Percentiles rank a stretch among this genome's conserved stretches.
phyloP scores from a whole-genome alignment of 2,797 vertebrate genomes.

The Craterocephalus amniculus region DNA sequence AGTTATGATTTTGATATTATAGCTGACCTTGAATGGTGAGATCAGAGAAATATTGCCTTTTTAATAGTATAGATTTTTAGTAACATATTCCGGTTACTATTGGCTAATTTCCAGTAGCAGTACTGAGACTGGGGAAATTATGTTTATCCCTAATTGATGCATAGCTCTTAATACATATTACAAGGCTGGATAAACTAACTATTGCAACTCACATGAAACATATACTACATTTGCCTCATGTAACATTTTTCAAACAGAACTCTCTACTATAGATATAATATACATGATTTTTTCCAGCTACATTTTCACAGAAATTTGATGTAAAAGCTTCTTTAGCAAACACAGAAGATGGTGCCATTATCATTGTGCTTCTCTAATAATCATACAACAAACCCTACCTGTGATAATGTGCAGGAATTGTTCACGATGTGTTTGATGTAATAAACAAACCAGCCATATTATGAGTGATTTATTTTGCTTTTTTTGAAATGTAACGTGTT shows the following conservation, averaged over 20 bases:
- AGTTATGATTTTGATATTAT: conserved; percentile 11
- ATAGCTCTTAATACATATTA: neutral
- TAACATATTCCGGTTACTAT: too few species aligned
- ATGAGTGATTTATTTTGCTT: neutral
- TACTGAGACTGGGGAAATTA: too few species aligned
- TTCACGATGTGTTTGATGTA: neutral
- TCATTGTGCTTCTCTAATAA: neutral
- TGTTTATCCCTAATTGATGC: too few species aligned
- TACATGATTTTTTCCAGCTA: neutral
- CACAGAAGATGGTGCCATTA: neutral
- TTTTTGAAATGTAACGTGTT: neutral
- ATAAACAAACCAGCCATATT: neutral
- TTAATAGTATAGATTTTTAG: neutral
- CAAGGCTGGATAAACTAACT: neutral
- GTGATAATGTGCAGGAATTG: neutral
- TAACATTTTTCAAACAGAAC: neutral
- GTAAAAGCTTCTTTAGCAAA: neutral
- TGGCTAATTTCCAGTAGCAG: too few species aligned
- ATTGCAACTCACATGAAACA: neutral
- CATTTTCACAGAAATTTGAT: neutral
- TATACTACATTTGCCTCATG: neutral
- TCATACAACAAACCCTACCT: neutral
- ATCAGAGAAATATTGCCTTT: neutral
- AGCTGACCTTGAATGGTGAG: neutral
- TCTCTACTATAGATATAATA: neutral